Base-by-base conservation (phyloP, 2,113 vertebrate genomes). In the Phocoena sinus region DNA sequence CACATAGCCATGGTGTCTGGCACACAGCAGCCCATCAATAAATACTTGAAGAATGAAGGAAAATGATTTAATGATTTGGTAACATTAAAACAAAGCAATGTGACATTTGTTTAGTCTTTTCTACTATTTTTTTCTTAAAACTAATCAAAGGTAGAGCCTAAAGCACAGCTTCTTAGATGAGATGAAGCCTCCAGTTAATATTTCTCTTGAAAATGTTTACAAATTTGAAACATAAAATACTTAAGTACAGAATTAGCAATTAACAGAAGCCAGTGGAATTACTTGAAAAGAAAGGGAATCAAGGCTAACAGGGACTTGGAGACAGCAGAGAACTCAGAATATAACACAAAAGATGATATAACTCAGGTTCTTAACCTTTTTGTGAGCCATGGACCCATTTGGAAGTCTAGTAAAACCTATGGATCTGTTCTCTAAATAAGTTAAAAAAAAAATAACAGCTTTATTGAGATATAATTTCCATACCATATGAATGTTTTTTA, bases 181-280 rank as follows among this genome's bases (percentile, higher is more conserved):
- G 47, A 65, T 50, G n/a, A 80, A 63, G 21, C 3, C 26, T n/a
- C 36, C 21, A 53, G 6, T n/a, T 76, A 76, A 8, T 20, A 89
- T 58, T 74, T 93, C 63, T 96, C 79, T 86, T 83, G 56, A 89
- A 92, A 85, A 92, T 68, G 26, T 53, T 53, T 95, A 14, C 56
- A 74, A 84, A 47, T 81, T 47, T 6, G 50, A 87, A 77, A 79
- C 23, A 87, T 15, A 82, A 81, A 94, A 53, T 73, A 91, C 63
- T 68, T 93, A 85, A n/a, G 15, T 26, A 76, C 50, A 21, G 41
- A 6, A 91, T n/a, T 87, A 63, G 70, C 47, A 85, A 44, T 58
- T 73, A 94, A 50, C 33, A 91, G 31, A 95, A 88, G n/a, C 8
- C 53, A 91, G 47, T 26, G 31, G 31, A 82, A 97, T 53, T 91